These are phyloP conservation scores for Oxyteleia sp. DNA, from an alignment of 2,888 invertebrate species.

Conservation along the genomic window DNA sequence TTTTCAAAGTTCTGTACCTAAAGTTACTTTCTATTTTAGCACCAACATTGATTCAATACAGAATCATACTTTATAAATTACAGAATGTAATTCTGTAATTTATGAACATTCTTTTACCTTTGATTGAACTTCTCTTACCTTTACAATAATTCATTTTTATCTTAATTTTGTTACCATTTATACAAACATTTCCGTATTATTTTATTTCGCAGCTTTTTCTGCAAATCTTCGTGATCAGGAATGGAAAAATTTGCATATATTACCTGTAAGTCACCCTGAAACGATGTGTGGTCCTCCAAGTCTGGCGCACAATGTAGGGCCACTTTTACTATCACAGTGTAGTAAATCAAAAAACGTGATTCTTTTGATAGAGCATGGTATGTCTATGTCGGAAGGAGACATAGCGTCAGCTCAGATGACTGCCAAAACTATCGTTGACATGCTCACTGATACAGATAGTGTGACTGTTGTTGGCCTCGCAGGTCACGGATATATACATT, in stretches of 20 bases:
- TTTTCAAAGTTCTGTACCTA: no score
- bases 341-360: constrained; percentile 84
- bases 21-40: no score
- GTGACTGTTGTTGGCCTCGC: constrained; percentile 83
- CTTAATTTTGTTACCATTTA: no score
- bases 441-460: constrained; percentile 84
- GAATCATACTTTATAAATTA: no score
- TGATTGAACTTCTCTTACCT: no score
- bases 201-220: constrained; percentile 79
- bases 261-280: constrained; percentile 83
- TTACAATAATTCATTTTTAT: no score
- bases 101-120: no score
- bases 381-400: constrained; percentile 84
- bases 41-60: no score
- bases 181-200: no score
- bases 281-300: constrained; percentile 85
- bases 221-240: constrained; percentile 79
- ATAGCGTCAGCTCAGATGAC: constrained; percentile 83
- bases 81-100: no score
- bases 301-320: constrained; percentile 84
- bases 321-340: constrained; percentile 84
- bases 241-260: constrained; percentile 85
- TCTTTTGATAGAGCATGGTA: constrained; percentile 83
- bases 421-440: constrained; percentile 85
- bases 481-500: no score